phyloP scores from a whole-genome alignment of 2,888 invertebrate genomes.

The Xylophagus ater region DNA sequence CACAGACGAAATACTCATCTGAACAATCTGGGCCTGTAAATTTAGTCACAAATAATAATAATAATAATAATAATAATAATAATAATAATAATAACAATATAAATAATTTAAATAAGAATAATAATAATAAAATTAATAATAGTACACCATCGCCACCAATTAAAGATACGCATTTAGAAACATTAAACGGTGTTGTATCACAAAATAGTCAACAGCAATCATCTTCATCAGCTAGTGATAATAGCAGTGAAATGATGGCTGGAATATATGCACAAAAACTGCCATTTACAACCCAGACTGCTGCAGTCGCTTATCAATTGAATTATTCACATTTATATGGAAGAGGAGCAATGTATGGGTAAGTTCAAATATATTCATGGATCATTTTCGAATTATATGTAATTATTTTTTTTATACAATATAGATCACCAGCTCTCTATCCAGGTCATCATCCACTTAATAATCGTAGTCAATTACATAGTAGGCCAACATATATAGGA shows the following conservation, averaged over 20 bases:
- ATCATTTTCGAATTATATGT: too few species aligned
- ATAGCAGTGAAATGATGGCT: constrained; percentile 16
- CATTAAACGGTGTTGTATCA: background rate
- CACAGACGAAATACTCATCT: constrained; percentile 18
- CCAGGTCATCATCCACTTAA: constrained; percentile 18
- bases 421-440: constrained; percentile 20
- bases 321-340: constrained; percentile 26
- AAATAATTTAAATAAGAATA: constrained; percentile 4
- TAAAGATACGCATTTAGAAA: background rate
- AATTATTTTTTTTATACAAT: too few species aligned
- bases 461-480: constrained; percentile 20
- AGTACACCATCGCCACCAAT: constrained; percentile 8
- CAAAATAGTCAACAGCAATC: constrained; percentile 1
- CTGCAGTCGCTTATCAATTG: constrained; percentile 24
- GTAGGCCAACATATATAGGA: constrained; percentile 21
- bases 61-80: constrained; percentile 13
- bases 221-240: background rate
- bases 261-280: constrained; percentile 21
- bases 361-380: too few species aligned
- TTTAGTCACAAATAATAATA: constrained; percentile 24
- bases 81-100: constrained; percentile 6
- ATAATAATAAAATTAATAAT: constrained; percentile 5
- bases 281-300: constrained; percentile 17
- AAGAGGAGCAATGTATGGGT: constrained; percentile 23
- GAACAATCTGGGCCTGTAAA: constrained; percentile 27